Conservation (phyloP, 2,797 vertebrate species). For the Oophaga sylvatica region DNA sequence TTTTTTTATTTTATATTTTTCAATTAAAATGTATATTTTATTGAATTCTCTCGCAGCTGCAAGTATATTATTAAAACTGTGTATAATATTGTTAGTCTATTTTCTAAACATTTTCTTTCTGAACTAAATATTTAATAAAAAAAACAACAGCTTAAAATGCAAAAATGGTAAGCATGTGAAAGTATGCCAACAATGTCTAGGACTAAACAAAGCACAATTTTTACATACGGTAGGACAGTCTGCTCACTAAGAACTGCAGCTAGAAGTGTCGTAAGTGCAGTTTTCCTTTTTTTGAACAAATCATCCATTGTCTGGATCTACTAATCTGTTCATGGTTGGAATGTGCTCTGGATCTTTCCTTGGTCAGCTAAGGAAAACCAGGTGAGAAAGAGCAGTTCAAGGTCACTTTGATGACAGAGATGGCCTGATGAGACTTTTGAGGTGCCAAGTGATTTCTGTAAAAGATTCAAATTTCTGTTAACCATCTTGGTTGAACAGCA, state of each 20-base stretch:
- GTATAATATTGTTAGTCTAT: no score
- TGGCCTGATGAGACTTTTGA: conserved; percentile 15
- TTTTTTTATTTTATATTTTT: no score
- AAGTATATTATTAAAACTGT: no score
- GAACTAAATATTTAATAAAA: no score
- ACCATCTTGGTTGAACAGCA: accelerated
- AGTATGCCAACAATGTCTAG: conserved; percentile 22
- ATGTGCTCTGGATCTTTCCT: conserved; percentile 46
- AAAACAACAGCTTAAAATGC: background rate
- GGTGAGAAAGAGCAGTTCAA: conserved; percentile 73
- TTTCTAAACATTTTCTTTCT: no score
- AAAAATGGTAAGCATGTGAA: background rate
- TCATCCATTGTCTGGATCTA: conserved; percentile 64
- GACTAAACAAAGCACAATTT: conserved; percentile 22
- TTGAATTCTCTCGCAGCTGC: no score
- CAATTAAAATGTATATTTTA: no score
- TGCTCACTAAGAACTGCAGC: conserved; percentile 31
- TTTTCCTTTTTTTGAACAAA: conserved; percentile 64
- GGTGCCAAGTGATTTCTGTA: background rate
- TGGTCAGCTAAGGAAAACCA: conserved; percentile 62
- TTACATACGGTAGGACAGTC: conserved; percentile 31
- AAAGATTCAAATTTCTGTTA: conserved; percentile 22
- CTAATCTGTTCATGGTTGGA: conserved; percentile 62
- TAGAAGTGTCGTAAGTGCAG: conserved; percentile 14
- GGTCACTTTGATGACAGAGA: conserved; percentile 71